Evolutionary conservation across 2,797 vertebrate genomes (phyloP), one percentile per base, ranked within the genome.

Genomic region (Smutsia gigantea): DNA sequence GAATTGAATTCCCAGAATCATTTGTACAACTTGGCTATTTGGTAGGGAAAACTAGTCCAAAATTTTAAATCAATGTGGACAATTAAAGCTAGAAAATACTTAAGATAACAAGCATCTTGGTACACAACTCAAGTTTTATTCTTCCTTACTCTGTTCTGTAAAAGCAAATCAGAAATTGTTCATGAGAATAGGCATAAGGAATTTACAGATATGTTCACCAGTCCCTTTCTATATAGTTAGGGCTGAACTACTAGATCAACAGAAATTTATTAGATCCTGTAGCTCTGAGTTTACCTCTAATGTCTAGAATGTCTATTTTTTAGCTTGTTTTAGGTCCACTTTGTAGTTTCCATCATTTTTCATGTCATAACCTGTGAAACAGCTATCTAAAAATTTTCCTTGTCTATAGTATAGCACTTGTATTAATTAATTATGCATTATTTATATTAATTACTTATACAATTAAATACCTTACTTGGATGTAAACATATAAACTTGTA

Each of bases 1-100:
- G 46, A 84, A 93, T 55, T 84, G 37, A 74, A 93, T 94, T 89
- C 19, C 31, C 83, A 86, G 82, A 88, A 55, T 74, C 53, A 84
- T 78, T 34, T 95, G 51, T 83, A n/a, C n/a, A 31, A 63, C 9
- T 68, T 75, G 69, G 53, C 13, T 77, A 49, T 91, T 69, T 74
- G 19, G 8, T 55, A 49, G 39, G 68, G 8, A 89, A 96, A 75
- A 39, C 13, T 61, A 77, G 27, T 74, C 29, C 55, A 27, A 29
- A 95, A 93, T 75, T 95, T 93, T 86, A 87, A 63, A 84, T 84
- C 55, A 79, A 12, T 59, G 0, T 18, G 19, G n/a, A 23, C 29
- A 89, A 86, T 90, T 93, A 95, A 68, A 89, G 7, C 25, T 82
- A 2, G 23, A 29, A 86, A 61, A 59, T 87, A 72, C 2, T 93